These are phyloP conservation scores for Macropodus opercularis DNA, from an alignment of 2,797 vertebrate genomes.

Conservation along the genomic window DNA sequence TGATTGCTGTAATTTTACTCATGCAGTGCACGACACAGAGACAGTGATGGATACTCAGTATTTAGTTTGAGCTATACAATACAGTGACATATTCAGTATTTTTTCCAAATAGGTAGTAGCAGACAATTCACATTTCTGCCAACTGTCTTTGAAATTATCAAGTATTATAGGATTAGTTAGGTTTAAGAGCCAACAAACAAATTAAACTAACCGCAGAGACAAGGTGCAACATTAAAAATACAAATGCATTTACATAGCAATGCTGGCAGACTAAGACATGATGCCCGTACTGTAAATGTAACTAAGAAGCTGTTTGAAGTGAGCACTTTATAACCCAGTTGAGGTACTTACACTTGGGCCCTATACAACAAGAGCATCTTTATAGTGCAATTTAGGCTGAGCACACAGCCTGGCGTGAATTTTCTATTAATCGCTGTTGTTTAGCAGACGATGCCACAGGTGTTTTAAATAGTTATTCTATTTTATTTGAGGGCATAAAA, in stretches of 20 bases:
- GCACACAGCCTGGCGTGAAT: conserved; percentile 47
- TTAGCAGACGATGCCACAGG: conserved; percentile 53
- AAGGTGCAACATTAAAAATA: conserved; percentile 47
- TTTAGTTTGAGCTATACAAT: conserved; percentile 29
- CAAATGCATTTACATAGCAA: conserved; percentile 65
- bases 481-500: conserved; percentile 40
- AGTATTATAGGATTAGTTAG: conserved; percentile 68
- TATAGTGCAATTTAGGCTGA: conserved; percentile 76
- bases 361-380: conserved; percentile 67
- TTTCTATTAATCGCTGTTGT: conserved; percentile 36
- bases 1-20: conserved; percentile 26
- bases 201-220: conserved; percentile 29
- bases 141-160: conserved; percentile 46
- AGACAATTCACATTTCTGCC: conserved; percentile 42
- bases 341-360: conserved; percentile 74
- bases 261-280: conserved; percentile 49
- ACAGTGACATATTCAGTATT: conserved; percentile 39
- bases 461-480: conserved; percentile 44
- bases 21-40: conserved; percentile 56
- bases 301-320: conserved; percentile 46
- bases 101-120: conserved; percentile 32
- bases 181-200: conserved; percentile 43
- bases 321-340: conserved; percentile 58
- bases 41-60: conserved; percentile 16
- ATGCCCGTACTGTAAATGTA: conserved; percentile 52